Conservation (phyloP, 2,797 vertebrate species). For the Anomalospiza imberbis region DNA sequence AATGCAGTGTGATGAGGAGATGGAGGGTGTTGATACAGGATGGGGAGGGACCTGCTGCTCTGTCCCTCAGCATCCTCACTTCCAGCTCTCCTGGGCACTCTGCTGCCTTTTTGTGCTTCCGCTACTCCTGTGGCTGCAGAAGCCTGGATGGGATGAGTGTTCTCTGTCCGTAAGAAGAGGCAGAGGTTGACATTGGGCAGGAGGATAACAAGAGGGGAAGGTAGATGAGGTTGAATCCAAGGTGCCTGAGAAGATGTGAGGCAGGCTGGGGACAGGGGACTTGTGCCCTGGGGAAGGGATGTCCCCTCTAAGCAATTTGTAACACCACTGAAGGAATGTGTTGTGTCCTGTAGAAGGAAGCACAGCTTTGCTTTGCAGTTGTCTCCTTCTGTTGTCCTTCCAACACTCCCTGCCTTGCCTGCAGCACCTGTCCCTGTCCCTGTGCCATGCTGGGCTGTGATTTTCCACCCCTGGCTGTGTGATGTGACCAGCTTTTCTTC, state of each 20-base stretch:
- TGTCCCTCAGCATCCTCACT: not conserved
- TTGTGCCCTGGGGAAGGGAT: not conserved
- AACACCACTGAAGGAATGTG: fast-evolving
- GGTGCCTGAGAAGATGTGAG: not conserved
- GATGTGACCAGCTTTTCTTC: not conserved
- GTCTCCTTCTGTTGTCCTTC: not conserved
- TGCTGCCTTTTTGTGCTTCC: not conserved
- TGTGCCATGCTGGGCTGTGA: not conserved
- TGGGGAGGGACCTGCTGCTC: not conserved
- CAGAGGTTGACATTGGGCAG: not conserved
- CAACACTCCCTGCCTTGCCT: not conserved
- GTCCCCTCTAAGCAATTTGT: not conserved
- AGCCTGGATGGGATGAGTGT: not conserved
- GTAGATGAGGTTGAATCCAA: not conserved
- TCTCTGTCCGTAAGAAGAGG: not conserved
- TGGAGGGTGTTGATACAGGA: not conserved
- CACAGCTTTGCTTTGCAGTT: not conserved
- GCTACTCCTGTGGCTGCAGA: not conserved
- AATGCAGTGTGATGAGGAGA: not conserved
- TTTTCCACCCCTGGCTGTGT: not conserved
- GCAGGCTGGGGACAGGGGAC: not conserved
- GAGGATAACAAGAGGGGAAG: not conserved
- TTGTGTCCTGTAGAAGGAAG: not conserved
- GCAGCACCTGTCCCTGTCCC: not conserved
- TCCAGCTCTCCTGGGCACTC: not conserved